These are phyloP conservation scores for Tachycineta bicolor DNA, from an alignment of 2,113 vertebrate species.

Conservation along the genomic window DNA sequence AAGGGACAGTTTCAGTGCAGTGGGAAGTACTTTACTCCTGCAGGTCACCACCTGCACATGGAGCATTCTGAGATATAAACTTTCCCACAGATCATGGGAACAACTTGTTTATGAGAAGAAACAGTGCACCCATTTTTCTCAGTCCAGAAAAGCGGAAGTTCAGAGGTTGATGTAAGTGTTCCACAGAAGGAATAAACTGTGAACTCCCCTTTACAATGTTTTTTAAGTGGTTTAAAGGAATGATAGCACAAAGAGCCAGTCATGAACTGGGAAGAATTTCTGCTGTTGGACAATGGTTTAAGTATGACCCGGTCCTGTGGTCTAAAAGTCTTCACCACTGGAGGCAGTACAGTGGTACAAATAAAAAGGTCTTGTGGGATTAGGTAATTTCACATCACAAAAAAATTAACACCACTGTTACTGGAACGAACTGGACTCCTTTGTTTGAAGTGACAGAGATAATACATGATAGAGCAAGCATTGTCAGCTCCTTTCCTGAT, in stretches of 20 bases:
- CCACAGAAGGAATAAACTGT: constrained; percentile 38
- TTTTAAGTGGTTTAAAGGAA: not conserved
- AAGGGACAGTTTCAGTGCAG: not conserved
- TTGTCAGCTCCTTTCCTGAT: not conserved
- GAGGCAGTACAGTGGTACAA: not conserved
- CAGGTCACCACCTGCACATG: constrained; percentile 53
- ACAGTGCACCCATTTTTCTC: constrained; percentile 42
- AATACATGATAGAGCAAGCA: not conserved
- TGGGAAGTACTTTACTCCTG: constrained; percentile 19
- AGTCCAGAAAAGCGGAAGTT: constrained; percentile 40
- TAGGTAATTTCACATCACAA: not conserved
- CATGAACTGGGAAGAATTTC: not conserved
- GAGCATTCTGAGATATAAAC: constrained; percentile 15
- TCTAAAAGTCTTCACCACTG: not conserved
- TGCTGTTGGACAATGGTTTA: not conserved
- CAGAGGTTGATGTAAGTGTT: constrained; percentile 53
- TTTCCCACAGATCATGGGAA: constrained; percentile 63
- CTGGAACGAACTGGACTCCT: not conserved
- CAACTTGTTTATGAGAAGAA: constrained; percentile 61
- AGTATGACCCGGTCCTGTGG: not conserved
- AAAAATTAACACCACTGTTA: not conserved
- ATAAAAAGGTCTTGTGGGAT: not conserved
- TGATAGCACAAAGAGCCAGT: not conserved
- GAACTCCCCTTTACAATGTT: constrained; percentile 1
- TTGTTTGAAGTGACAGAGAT: not conserved